These are phyloP conservation scores for Clarias pachynema DNA, from an alignment of 2,797 vertebrate species.

Conservation along the genomic window DNA sequence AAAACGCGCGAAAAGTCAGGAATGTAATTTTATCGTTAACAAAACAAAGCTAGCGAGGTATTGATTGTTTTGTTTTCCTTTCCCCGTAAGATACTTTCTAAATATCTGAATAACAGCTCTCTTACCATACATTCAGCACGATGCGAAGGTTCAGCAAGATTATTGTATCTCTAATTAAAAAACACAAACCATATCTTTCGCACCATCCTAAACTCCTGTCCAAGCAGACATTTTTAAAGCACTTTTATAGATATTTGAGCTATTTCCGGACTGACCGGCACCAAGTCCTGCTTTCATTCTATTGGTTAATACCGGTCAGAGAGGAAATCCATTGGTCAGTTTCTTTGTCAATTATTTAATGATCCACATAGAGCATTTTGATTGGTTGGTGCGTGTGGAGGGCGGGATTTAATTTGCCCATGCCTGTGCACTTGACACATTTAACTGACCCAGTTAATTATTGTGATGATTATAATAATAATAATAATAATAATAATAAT, in stretches of 20 bases:
- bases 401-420: neutral
- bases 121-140: neutral
- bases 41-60: neutral
- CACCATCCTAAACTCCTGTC: constrained; percentile 43
- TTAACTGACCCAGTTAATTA: neutral
- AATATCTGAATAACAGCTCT: neutral
- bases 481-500: neutral
- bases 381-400: constrained; percentile 38
- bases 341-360: constrained; percentile 46
- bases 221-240: constrained; percentile 52
- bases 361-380: neutral
- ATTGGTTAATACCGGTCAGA: constrained; percentile 48
- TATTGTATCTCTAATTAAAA: neutral
- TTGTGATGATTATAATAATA: too few relatives aligned
- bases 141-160: neutral
- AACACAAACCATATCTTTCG: neutral
- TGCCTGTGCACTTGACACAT: constrained; percentile 2
- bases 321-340: constrained; percentile 27
- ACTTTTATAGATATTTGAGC: constrained; percentile 16
- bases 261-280: constrained; percentile 27
- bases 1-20: neutral
- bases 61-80: constrained; percentile 22
- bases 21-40: neutral
- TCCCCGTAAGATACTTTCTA: neutral
- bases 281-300: constrained; percentile 16